Base-by-base conservation (phyloP, 1,140 invertebrate species). In the Zaprionus nigranus region DNA sequence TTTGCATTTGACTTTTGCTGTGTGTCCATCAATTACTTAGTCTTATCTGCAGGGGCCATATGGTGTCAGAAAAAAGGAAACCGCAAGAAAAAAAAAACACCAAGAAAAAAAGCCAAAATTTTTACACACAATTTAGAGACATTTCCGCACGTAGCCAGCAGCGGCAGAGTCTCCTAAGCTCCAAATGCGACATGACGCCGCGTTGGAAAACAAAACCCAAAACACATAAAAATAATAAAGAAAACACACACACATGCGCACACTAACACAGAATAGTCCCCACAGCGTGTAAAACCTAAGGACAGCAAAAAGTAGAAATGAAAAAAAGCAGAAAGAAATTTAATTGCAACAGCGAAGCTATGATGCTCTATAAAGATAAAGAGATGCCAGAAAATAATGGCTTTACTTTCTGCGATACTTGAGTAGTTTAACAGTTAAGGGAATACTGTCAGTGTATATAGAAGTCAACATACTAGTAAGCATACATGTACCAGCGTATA, bases 71-170 rank as follows among this genome's bases (percentile, higher is more conserved):
- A 40, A 57, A 34, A 38, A 57, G 49, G 49, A 17, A 68, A 46
- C 40, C 40, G 40, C 40, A 56, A 65, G 6, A 28, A 75, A 66
- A 71, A n/a, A n/a, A n/a, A n/a, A n/a, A n/a, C n/a, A n/a, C n/a
- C n/a, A n/a, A n/a, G n/a, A n/a, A n/a, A n/a, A n/a, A 71, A 75
- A 81, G 68, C 67, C 59, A 82, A 84, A 75, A 90, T 88, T 90
- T 90, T 85, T 85, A 90, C 79, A 84, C 84, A 88, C 85, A 90
- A 85, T 90, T 88, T 90, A 90, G 81, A 90, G 71, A 90, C 81
- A 90, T 90, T 90, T 81, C 85, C 81, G 85, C 85, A 90, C 85
- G 78, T 90, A 74, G 78, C 66, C 66, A 62, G n/a, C 66, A 43
- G 36, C 51, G 49, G 15, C 40, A 5, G 7, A 56, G 49, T 20